A percentile compares a stretch with the other conserved stretches of the same genome.
Conservation (phyloP, 1,140 invertebrate species). For the Pachypeltis micranthus region DNA sequence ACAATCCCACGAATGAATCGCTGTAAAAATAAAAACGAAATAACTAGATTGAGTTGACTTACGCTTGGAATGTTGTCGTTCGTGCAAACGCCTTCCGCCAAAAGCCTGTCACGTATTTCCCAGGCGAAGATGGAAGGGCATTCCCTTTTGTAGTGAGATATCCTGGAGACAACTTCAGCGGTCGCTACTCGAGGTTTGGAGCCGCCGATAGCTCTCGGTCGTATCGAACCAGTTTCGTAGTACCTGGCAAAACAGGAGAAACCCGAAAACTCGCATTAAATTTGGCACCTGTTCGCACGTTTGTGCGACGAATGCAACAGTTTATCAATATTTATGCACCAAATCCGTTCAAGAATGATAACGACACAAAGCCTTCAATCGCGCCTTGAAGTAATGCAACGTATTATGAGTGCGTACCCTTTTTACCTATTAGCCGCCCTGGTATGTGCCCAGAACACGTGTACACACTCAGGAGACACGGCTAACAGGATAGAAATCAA, state of each 20-base stretch:
- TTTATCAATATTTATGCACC: neutral
- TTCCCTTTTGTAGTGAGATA: slow-evolving; percentile 89
- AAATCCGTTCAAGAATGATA: too few relatives aligned
- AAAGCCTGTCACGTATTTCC: slow-evolving; percentile 91
- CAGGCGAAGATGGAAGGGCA: slow-evolving; percentile 97
- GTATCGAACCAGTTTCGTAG: slow-evolving; percentile 96
- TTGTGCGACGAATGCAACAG: neutral
- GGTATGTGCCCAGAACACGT: too few relatives aligned
- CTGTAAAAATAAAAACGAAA: too few relatives aligned
- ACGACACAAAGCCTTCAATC: too few relatives aligned
- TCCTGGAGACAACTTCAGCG: slow-evolving; percentile 82
- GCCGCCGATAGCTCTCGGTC: slow-evolving; percentile 88
- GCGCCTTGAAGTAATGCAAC: too few relatives aligned
- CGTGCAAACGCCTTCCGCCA: slow-evolving; percentile 93
- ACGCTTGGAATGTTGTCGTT: slow-evolving; percentile 99
- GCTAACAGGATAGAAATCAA: too few relatives aligned
- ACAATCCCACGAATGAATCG: too few relatives aligned
- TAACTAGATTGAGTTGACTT: slow-evolving; percentile 53
- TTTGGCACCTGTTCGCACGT: neutral
- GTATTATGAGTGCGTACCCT: too few relatives aligned
- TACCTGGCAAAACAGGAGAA: slow-evolving; percentile 57
- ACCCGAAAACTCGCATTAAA: neutral
- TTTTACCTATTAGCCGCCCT: too few relatives aligned
- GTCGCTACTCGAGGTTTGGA: slow-evolving; percentile 95
- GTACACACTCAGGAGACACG: too few relatives aligned